Evolutionary conservation across 2,888 invertebrate genomes (phyloP).

Genomic region (Drosophila leonis): DNA sequence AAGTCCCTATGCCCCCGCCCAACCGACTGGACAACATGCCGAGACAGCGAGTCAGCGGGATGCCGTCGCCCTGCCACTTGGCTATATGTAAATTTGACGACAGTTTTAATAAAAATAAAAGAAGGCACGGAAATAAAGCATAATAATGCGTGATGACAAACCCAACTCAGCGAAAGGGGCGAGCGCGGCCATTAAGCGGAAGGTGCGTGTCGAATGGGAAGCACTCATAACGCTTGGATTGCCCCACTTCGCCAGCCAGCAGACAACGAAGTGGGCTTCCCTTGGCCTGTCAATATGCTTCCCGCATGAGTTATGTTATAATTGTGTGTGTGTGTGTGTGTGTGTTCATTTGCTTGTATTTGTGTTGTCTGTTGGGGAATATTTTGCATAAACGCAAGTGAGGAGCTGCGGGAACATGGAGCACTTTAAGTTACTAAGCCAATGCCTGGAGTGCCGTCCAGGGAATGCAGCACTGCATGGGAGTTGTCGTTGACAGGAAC

Average conservation of each 20-base stretch:
- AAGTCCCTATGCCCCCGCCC: not conserved
- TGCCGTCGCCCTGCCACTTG: constrained; percentile 35
- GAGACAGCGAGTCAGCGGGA: constrained; percentile 54
- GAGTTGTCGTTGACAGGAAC: constrained; percentile 47
- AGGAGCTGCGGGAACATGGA: constrained; percentile 21
- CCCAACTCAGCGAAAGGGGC: constrained; percentile 39
- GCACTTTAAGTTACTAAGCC: constrained; percentile 71
- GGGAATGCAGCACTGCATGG: constrained; percentile 52
- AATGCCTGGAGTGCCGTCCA: constrained; percentile 49
- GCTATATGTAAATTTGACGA: constrained; percentile 62
- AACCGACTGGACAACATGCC: constrained; percentile 48
- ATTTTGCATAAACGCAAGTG: constrained; percentile 31
- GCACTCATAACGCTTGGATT: constrained; percentile 72
- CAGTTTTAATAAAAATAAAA: constrained; percentile 64
- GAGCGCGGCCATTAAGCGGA: constrained; percentile 15
- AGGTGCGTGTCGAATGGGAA: constrained; percentile 75
- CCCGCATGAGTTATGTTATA: constrained; percentile 52
- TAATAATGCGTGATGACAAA: constrained; percentile 75
- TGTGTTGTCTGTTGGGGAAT: constrained; percentile 14
- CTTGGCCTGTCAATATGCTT: constrained; percentile 70
- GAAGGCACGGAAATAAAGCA: constrained; percentile 73
- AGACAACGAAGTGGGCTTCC: constrained; percentile 33
- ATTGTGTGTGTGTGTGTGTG: constrained; percentile 36
- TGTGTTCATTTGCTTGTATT: not conserved
- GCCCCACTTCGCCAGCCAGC: constrained; percentile 20